These are phyloP conservation scores for Pseudocheirus occidentalis DNA, from an alignment of 2,797 vertebrate genomes.

Conservation along the genomic window DNA sequence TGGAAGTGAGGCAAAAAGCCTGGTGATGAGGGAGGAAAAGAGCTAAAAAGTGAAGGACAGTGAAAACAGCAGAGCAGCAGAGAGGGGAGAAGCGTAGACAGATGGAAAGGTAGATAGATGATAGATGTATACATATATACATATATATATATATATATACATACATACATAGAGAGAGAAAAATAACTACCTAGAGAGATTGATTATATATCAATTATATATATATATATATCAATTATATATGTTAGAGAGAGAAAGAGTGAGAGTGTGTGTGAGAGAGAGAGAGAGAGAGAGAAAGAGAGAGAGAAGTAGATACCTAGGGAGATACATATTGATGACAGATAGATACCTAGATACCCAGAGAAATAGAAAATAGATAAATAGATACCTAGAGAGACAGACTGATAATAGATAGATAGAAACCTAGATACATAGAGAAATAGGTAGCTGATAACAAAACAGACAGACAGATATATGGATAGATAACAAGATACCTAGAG, in stretches of 20 bases:
- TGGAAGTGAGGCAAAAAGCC: not conserved
- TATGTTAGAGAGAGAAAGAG: too few species aligned
- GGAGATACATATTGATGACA: too few species aligned
- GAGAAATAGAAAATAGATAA: not conserved
- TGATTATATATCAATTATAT: too few species aligned
- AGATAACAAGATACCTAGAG: not conserved
- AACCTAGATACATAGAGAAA: not conserved
- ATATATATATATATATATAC: not conserved
- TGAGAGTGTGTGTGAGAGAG: too few species aligned
- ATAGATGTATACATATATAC: not conserved
- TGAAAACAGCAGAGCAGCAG: not conserved
- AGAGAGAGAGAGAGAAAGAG: too few species aligned
- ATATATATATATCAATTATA: too few species aligned
- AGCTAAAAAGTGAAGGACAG: not conserved
- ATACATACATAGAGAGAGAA: not conserved
- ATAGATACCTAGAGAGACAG: not conserved
- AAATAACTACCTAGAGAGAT: not conserved
- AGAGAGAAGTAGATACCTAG: too few species aligned
- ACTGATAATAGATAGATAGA: not conserved
- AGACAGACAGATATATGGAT: not conserved
- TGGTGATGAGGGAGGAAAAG: not conserved
- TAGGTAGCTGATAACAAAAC: not conserved
- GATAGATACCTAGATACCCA: not conserved
- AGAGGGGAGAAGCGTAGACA: not conserved
- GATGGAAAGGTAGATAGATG: not conserved